Percentiles rank a stretch among this genome's conserved stretches.
phyloP scores from a whole-genome alignment of 1,140 invertebrate genomes.

The Drosophila tristis region DNA sequence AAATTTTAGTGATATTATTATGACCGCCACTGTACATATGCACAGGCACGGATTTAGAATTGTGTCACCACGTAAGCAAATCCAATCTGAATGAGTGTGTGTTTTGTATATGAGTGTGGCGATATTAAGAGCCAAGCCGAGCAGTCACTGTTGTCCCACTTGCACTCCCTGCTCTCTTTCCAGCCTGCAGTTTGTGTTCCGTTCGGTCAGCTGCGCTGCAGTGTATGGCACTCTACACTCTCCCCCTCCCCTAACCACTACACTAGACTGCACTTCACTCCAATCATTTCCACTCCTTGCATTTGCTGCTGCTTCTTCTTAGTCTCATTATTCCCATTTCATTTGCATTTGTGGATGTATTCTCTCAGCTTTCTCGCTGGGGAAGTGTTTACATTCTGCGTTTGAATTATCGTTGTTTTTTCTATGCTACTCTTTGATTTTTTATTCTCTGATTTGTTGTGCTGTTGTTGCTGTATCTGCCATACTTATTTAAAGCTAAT shows the following conservation, averaged over 20 bases:
- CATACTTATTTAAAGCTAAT: conserved; percentile 77
- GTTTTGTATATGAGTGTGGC: conserved; percentile 18
- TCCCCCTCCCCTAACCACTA: too few species aligned
- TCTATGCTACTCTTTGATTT: conserved; percentile 66
- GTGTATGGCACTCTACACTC: too few species aligned
- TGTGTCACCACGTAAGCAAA: conserved; percentile 75
- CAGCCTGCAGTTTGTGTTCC: too few species aligned
- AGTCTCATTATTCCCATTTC: conserved; percentile 30
- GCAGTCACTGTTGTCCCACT: conserved; percentile 4
- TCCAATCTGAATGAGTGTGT: conserved; percentile 44
- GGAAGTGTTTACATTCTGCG: conserved; percentile 79
- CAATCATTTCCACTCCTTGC: conserved; percentile 8
- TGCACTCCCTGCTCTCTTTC: not conserved
- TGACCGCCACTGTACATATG: conserved; percentile 25
- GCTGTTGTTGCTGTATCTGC: conserved; percentile 40
- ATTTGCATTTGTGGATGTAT: conserved; percentile 29
- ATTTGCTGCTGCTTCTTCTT: conserved; percentile 50
- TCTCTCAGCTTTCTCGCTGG: conserved; percentile 43
- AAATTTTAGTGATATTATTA: too few species aligned
- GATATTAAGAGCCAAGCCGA: conserved; percentile 50
- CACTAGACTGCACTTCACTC: not conserved
- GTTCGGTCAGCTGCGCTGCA: too few species aligned
- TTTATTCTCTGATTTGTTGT: conserved; percentile 45
- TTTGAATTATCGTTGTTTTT: conserved; percentile 75
- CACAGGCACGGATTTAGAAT: conserved; percentile 57